Percentiles rank a stretch among this genome's conserved stretches.
phyloP scores from a whole-genome alignment of 2,888 invertebrate species.

The Spodoptera picta region DNA sequence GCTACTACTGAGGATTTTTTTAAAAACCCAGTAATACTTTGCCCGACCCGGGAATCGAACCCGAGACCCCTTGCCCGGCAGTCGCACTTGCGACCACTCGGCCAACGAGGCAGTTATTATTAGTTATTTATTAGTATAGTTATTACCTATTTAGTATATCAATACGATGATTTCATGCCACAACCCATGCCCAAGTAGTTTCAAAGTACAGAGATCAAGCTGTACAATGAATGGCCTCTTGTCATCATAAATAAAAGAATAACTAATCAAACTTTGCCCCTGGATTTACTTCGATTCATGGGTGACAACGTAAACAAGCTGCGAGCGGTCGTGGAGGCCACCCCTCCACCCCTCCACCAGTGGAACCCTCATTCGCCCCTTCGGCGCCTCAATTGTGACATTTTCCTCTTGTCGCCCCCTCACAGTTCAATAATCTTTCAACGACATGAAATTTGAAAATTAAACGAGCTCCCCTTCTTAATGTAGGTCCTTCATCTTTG shows the following conservation, averaged over 20 bases:
- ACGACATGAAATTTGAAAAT: conserved; percentile 72
- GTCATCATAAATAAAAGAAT: conserved; percentile 75
- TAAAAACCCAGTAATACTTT: no score
- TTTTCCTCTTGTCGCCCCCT: conserved; percentile 78
- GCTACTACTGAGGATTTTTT: no score
- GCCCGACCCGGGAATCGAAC: no score
- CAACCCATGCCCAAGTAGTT: conserved; percentile 21
- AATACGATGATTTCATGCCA: conserved; percentile 22
- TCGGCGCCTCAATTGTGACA: conserved; percentile 78
- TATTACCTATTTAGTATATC: no score
- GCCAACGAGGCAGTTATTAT: no score
- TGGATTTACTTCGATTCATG: conserved; percentile 74
- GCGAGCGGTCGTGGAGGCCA: conserved; percentile 63
- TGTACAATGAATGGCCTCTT: conserved; percentile 64
- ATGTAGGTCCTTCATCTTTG: conserved; percentile 23
- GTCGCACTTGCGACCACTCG: no score
- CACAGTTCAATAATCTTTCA: conserved; percentile 78
- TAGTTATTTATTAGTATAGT: no score
- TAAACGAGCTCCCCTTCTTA: conserved; percentile 59
- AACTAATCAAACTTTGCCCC: conserved; percentile 78
- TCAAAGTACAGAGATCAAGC: conserved; percentile 37
- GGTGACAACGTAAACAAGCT: conserved; percentile 77
- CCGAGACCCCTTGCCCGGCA: no score
- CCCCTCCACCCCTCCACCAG: conserved; percentile 41
- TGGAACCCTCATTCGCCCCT: conserved; percentile 47